Evolutionary conservation across 2,888 invertebrate species (phyloP), one percentile per base, ranked within the genome.

Genomic region (Chloromyia formosa): DNA sequence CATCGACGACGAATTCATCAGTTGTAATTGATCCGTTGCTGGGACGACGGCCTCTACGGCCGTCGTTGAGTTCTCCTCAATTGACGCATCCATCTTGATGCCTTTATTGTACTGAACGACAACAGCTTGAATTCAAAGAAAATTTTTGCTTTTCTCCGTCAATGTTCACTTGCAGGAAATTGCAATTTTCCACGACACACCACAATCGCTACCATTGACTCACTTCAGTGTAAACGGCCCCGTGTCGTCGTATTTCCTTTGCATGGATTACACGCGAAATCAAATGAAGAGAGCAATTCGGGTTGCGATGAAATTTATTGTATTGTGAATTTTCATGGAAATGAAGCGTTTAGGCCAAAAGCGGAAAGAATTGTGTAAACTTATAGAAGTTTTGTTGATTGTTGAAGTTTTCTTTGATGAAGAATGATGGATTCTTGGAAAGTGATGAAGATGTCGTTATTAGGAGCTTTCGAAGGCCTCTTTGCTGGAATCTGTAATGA

Each of bases 61-160:
- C 35, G 49, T 62, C 73, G 54, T 64, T 56, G 56, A 49, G 18
- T 23, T 68, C 58, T 66, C 74, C 58, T 68, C 74, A 20, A 27
- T 56, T 53, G 71, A 71, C 40, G 71, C 71, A 58, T 71, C 71
- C 71, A 71, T 71, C 27, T 56, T 66, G 66, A 49, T n/a, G 49
- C 14, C 49, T 49, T 45, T 20, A 66, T 69, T 23, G 14, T 16
- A 27, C 23, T 12, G 18, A 7, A 58, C 23, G 56, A 35, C 69
- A 35, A 56, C 69, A 69, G 69, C 12, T 22, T 66, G 66, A 66
- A 9, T 66, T 66, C 27, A 20, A 62, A 62, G 62, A 18, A 62
- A 23, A 62, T 62, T 60, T 23, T 60, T 14, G n/a, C 16, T 16
- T 7, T 23, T 35, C 7, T n/a, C 18, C 62, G 23, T 5, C 12